Evolutionary conservation across 2,113 vertebrate genomes (phyloP).

Genomic region (Bos indicus): DNA sequence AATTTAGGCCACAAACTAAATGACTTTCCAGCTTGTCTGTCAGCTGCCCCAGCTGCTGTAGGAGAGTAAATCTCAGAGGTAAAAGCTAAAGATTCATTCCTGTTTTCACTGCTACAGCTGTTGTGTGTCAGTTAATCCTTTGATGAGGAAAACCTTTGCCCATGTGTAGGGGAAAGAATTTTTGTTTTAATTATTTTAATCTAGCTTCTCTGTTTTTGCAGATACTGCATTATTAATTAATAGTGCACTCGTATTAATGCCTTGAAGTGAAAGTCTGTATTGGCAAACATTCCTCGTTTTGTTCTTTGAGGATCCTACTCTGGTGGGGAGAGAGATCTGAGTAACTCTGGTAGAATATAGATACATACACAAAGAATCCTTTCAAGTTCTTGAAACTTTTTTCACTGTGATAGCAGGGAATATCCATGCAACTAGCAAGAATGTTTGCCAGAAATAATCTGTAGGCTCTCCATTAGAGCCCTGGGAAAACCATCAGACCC

Average conservation of each 20-base stretch:
- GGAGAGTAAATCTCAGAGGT: not conserved
- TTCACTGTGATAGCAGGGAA: not conserved
- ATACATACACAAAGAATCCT: not conserved
- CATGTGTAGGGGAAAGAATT: not conserved
- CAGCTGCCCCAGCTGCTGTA: not conserved
- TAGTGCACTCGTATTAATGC: not conserved
- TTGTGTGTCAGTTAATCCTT: not conserved
- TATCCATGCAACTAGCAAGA: not conserved
- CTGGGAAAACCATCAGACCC: not conserved
- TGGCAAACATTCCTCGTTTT: not conserved
- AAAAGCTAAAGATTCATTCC: not conserved
- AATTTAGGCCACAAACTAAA: not conserved
- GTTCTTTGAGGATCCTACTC: not conserved
- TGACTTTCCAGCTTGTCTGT: not conserved
- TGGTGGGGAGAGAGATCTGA: not conserved
- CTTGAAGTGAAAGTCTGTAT: not conserved
- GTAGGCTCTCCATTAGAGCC: not conserved
- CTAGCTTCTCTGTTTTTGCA: not conserved
- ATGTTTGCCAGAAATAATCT: not conserved
- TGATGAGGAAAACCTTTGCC: slow-evolving; percentile 11
- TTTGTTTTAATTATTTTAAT: slow-evolving; percentile 1
- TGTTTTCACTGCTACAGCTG: not conserved
- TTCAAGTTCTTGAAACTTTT: not conserved
- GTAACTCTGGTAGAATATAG: not conserved
- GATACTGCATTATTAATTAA: not conserved